Conservation (phyloP, 1,140 invertebrate species). For the Heliconius congener region DNA sequence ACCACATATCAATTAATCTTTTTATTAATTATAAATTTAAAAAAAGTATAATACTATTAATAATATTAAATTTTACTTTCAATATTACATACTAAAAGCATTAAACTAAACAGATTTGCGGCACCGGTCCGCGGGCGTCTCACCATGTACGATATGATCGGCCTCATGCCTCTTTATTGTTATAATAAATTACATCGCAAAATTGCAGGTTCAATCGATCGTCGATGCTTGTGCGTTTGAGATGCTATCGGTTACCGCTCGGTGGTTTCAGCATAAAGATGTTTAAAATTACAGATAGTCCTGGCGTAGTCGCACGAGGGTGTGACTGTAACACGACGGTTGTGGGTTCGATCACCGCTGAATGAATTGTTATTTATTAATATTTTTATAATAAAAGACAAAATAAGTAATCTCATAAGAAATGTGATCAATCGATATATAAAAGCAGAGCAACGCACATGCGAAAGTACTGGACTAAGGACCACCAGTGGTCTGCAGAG, state of each 20-base stretch:
- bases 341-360: no score
- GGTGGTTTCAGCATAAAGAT: neutral
- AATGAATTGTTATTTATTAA: no score
- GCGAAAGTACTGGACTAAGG: no score
- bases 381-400: no score
- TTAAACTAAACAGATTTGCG: neutral
- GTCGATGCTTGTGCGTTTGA: slow-evolving; percentile 17
- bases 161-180: slow-evolving; percentile 26
- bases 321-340: no score
- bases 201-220: slow-evolving; percentile 28
- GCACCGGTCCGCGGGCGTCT: slow-evolving; percentile 30
- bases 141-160: slow-evolving; percentile 8
- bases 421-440: no score
- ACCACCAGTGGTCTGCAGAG: no score
- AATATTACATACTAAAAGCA: neutral
- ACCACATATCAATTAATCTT: no score
- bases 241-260: slow-evolving; percentile 25
- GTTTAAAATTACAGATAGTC: neutral
- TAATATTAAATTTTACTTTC: neutral
- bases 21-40: neutral
- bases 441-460: no score
- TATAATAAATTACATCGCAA: slow-evolving; percentile 29
- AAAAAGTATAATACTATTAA: neutral
- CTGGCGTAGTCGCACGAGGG: no score
- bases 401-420: no score